Evolutionary conservation across 2,797 vertebrate species (phyloP), one percentile per base, ranked within the genome.

Genomic region (Miichthys miiuy): DNA sequence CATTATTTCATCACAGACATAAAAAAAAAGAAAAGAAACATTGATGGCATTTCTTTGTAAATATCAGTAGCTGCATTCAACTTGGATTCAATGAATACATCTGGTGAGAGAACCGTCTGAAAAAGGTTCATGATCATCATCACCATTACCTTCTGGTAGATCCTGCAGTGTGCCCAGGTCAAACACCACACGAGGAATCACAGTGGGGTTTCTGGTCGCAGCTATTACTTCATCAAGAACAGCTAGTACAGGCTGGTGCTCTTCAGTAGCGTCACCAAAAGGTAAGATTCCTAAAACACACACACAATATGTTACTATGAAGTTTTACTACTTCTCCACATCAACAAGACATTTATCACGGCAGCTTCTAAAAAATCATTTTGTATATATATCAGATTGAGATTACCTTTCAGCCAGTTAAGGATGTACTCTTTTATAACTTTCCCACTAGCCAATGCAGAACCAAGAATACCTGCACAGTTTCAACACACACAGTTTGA

Each of bases 401-500:
- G 42, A 38, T 75, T 87, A 92, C 90, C 75, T 4, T 30, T 77
- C 44, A 90, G 67, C 88, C 85, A 88, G 38, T 67, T 6, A 44
- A 85, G 88, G 16, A 92, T 8, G 9, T 60, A 12, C 0, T 58
- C 55, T 61, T 0, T 62, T 42, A 82, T 1, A 0, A 0, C 25
- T 1, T 86, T 23, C 25, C 66, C 72, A 52, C 84, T 6, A 66
- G 89, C 88, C 80, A 92, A 2, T 0, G 89, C 88, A 75, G 55
- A 64, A 5, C 89, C 89, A 7, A 91, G 72, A 65, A 93, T 2
- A 64, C 91, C 90, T 92, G 74, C 58, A 70, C 0, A 21, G 25
- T 52, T 16, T 67, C 16, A 67, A 75, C 14, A 30, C 38, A 27
- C 23, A 51, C 50, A 62, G 11, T 55, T n/a, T 2, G 6, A 52